These are phyloP conservation scores for Hipposideros larvatus DNA, from an alignment of 2,797 vertebrate species.

Conservation along the genomic window DNA sequence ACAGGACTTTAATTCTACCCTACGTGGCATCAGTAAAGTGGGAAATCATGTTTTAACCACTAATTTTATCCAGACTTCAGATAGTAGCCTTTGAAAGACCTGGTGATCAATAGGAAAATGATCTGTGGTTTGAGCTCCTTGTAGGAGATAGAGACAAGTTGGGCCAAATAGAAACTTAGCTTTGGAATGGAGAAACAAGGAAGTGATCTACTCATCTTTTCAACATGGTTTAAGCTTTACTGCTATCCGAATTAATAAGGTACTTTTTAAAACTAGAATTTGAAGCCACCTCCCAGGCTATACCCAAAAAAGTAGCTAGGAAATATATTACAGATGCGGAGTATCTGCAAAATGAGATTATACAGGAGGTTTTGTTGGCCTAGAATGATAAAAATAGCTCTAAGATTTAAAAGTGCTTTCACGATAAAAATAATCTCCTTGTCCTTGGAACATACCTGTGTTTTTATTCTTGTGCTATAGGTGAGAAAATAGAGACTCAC, in stretches of 20 bases:
- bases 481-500: constrained; percentile 25
- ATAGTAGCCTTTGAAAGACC: not conserved
- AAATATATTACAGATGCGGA: constrained; percentile 13
- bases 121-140: not conserved
- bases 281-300: constrained; percentile 30
- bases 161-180: constrained; percentile 28
- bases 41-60: not conserved
- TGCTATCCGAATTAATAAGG: not conserved
- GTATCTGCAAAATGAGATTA: constrained; percentile 35
- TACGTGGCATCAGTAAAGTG: not conserved
- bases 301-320: constrained; percentile 27
- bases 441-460: constrained; percentile 41
- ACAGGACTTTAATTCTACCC: constrained; percentile 11
- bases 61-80: not conserved
- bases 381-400: constrained; percentile 61
- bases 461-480: constrained; percentile 61
- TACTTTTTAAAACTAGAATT: constrained; percentile 30
- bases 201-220: not conserved
- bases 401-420: constrained; percentile 55
- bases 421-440: constrained; percentile 65
- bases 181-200: not conserved
- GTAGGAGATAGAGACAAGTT: not conserved
- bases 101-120: not conserved
- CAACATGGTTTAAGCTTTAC: not conserved
- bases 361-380: constrained; percentile 27